Conservation (phyloP, 2,888 invertebrate species). For the Alitta virens region DNA sequence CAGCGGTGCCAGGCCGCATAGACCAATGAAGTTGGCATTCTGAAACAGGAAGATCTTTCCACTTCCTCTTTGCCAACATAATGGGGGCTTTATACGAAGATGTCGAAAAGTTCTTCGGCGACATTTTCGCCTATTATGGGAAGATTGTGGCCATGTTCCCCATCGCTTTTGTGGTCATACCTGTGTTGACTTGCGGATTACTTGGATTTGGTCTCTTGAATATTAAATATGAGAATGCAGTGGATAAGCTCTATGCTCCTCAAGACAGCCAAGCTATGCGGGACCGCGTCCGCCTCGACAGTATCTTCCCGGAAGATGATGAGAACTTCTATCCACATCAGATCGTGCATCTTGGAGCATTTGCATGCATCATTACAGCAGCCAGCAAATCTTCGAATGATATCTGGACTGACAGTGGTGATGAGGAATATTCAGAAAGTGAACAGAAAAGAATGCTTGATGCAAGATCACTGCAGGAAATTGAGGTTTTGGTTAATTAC, state of each 20-base stretch:
- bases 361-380: slow-evolving; percentile 12
- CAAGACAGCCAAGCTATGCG: slow-evolving; percentile 10
- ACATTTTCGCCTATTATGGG: slow-evolving; percentile 14
- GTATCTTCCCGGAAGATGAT: not conserved
- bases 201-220: slow-evolving; percentile 4
- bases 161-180: not conserved
- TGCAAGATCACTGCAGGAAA: not conserved
- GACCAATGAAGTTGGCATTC: no score
- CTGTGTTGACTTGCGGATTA: slow-evolving; percentile 1
- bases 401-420: not conserved
- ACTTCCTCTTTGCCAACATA: not conserved
- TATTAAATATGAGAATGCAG: slow-evolving; percentile 5
- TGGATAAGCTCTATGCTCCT: slow-evolving; percentile 8
- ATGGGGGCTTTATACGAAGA: slow-evolving; percentile 17
- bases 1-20: no score
- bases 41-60: no score
- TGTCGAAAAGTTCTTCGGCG: slow-evolving; percentile 14
- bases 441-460: not conserved
- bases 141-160: slow-evolving; percentile 11
- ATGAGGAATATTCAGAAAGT: not conserved
- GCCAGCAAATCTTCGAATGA: not conserved
- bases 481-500: not conserved
- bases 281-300: not conserved
- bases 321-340: slow-evolving; percentile 16
- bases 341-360: slow-evolving; percentile 10